Conservation (phyloP, 2,113 vertebrate species). For the Hipposideros armiger region DNA sequence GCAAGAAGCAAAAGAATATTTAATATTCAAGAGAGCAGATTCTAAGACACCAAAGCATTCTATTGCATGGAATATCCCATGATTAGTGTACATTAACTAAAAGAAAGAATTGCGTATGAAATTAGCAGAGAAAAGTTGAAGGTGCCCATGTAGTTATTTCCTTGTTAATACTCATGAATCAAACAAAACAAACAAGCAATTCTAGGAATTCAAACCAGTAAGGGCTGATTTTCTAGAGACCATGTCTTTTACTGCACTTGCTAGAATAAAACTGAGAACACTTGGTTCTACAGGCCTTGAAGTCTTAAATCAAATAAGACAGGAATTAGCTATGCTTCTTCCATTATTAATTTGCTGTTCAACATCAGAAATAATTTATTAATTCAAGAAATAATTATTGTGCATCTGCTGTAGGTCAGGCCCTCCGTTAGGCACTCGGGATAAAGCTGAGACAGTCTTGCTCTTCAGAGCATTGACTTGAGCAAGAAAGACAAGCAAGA, state of each 20-base stretch:
- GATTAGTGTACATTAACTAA: slow-evolving; percentile 50
- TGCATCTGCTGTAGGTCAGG: background rate
- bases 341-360: slow-evolving; percentile 41
- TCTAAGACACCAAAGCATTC: slow-evolving; percentile 1
- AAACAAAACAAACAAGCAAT: slow-evolving; percentile 68
- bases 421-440: background rate
- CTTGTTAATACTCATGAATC: slow-evolving; percentile 45
- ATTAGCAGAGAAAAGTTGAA: slow-evolving; percentile 9
- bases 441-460: background rate
- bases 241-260: slow-evolving; percentile 13
- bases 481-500: slow-evolving; percentile 40
- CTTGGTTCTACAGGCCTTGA: background rate
- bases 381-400: background rate
- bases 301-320: slow-evolving; percentile 41
- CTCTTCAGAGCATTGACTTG: background rate
- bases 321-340: background rate
- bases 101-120: slow-evolving; percentile 47
- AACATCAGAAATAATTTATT: slow-evolving; percentile 42
- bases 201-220: slow-evolving; percentile 58
- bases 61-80: slow-evolving; percentile 27
- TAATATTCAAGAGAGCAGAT: slow-evolving; percentile 67
- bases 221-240: slow-evolving; percentile 44
- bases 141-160: slow-evolving; percentile 44
- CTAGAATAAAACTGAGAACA: slow-evolving; percentile 53
- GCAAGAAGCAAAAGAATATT: slow-evolving; percentile 72